Base-by-base conservation (phyloP, 1,140 invertebrate species). In the Penaeus indicus region DNA sequence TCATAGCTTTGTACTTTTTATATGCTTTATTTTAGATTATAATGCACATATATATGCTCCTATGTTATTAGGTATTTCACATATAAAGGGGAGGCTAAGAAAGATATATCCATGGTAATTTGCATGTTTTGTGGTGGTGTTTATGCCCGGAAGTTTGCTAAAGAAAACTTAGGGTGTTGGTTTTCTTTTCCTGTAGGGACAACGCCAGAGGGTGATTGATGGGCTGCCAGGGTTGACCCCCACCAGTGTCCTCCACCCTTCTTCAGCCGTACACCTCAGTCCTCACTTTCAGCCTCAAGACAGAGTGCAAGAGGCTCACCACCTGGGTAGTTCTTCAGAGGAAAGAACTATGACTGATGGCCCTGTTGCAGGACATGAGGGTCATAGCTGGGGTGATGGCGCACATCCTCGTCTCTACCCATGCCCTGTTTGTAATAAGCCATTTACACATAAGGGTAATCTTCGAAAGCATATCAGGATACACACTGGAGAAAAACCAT, bases 121-220 rank as follows among this genome's bases (percentile, higher is more conserved):
- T 54, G 54, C 54, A 54, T 54, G 54, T 54, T 54, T 54, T 54
- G 54, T 54, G 10, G 10, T 54, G 54, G 11, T 54, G 54, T 54
- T 54, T 54, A 54, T 8, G 16, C 54, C 10, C 8, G 16, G 54
- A 62, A 22, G 54, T 72, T 4, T 25, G 25, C 42, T 32, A 3
- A 75, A 78, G 27, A 47, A 60, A 27, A 75, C 62, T 78, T 62
- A 61, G 80, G 86, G 86, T 88, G 67, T 83, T 67, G 62, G 81
- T 88, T 88, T 83, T 88, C 86, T 88, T 84, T 63, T 88, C 86
- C 86, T 88, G 78, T 88, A 88, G 86, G 86, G 67, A 77, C 86
- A 75, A 32, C 86, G 18, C 75, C 85, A 86, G 85, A 79, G 85
- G 81, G 86, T 88, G 67, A 69, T 82, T 82, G 80, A 79, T 82